These are phyloP conservation scores for Scytalopus superciliaris DNA, from an alignment of 2,113 vertebrate genomes.

Conservation along the genomic window DNA sequence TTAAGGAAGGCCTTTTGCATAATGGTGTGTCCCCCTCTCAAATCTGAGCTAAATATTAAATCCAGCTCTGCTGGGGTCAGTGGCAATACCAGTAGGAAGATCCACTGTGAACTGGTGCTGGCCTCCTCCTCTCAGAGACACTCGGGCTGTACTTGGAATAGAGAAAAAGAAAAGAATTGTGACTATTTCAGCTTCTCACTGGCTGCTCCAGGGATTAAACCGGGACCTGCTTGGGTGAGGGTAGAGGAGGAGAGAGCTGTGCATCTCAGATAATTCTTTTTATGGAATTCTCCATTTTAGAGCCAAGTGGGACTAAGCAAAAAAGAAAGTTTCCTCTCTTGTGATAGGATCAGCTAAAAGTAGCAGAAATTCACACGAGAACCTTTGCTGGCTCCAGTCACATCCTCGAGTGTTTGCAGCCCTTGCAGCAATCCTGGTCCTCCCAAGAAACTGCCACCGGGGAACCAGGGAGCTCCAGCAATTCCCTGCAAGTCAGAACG, in stretches of 20 bases:
- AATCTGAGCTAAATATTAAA: not conserved
- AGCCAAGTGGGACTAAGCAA: not conserved
- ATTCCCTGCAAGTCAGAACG: not conserved
- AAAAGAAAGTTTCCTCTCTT: not conserved
- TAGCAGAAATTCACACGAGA: not conserved
- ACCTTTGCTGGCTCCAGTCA: not conserved
- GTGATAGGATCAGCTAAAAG: not conserved
- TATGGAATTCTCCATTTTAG: not conserved
- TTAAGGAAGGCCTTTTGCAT: not conserved
- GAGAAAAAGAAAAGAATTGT: not conserved
- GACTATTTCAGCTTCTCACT: not conserved
- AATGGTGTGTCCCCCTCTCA: not conserved
- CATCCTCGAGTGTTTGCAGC: not conserved
- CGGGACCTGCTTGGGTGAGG: not conserved
- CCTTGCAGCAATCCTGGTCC: not conserved
- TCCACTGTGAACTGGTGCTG: not conserved
- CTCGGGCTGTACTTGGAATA: not conserved
- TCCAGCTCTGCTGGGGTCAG: not conserved
- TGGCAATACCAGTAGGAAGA: not conserved
- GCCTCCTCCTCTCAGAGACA: not conserved
- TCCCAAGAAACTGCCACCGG: not conserved
- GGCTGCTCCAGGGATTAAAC: not conserved
- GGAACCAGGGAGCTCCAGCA: not conserved
- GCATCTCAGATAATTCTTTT: not conserved
- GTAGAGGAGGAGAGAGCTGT: not conserved